A percentile compares a stretch with the other conserved stretches of the same genome.
Evolutionary conservation across 2,797 vertebrate species (phyloP).

Genomic region (Podargus strigoides): DNA sequence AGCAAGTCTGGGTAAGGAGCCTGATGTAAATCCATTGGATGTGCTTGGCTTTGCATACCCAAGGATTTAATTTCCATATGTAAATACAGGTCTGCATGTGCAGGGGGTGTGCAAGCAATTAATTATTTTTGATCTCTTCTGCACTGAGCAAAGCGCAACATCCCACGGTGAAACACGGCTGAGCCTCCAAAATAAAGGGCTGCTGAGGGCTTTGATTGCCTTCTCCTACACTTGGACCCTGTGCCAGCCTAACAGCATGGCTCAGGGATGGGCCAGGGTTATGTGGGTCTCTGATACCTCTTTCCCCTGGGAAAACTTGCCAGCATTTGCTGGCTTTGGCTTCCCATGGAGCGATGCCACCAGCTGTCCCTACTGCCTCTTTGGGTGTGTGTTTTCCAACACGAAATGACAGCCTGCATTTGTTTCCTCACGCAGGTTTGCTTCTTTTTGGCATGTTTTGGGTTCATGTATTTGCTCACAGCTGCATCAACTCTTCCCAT

Average conservation of each 20-base stretch:
- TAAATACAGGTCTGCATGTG: not conserved
- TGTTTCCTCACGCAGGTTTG: not conserved
- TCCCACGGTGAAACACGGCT: not conserved
- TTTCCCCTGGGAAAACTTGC: not conserved
- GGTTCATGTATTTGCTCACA: fast-evolving
- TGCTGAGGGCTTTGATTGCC: not conserved
- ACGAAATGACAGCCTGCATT: not conserved
- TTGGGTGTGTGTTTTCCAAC: not conserved
- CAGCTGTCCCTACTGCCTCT: not conserved
- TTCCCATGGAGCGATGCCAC: not conserved
- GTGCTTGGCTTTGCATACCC: constrained; percentile 18
- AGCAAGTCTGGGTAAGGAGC: not conserved
- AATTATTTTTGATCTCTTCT: not conserved
- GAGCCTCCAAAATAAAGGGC: not conserved
- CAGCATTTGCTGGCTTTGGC: not conserved
- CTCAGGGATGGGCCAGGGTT: not conserved
- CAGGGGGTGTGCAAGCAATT: not conserved
- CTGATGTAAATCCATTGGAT: constrained; percentile 22
- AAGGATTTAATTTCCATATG: constrained; percentile 37
- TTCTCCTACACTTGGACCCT: not conserved
- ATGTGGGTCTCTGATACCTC: not conserved
- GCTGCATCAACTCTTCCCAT: not conserved
- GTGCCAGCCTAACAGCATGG: not conserved
- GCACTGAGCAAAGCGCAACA: not conserved
- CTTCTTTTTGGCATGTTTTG: not conserved